Percentiles rank a stretch among this genome's conserved stretches.
Conservation (phyloP, 2,888 invertebrate species). For the Lepidochrysops patricia region DNA sequence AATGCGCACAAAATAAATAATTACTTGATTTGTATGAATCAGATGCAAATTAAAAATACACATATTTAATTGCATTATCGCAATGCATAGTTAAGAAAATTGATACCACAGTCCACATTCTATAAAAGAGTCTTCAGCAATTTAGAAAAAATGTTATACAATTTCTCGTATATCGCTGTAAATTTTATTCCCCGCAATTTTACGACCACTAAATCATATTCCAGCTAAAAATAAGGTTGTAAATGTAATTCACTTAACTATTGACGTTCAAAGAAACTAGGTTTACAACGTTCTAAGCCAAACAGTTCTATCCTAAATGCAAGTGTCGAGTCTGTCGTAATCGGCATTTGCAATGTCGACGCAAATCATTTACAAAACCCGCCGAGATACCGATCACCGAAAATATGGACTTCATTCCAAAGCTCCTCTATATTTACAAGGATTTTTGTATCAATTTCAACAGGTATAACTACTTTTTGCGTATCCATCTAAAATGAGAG, state of each 20-base stretch:
- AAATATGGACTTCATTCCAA: constrained; percentile 7
- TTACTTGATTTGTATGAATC: no score
- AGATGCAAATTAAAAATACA: no score
- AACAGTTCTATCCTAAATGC: constrained; percentile 56
- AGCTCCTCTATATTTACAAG: background rate
- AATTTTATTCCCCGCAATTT: constrained; percentile 2
- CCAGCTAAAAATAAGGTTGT: background rate
- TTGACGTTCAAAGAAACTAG: constrained; percentile 38
- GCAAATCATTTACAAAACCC: constrained; percentile 49
- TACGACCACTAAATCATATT: background rate
- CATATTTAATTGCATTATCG: no score
- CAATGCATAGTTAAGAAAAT: no score
- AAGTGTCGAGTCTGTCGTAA: constrained; percentile 52
- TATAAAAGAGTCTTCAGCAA: background rate
- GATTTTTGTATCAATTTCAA: background rate
- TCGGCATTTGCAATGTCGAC: constrained; percentile 48
- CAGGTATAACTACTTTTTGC: background rate
- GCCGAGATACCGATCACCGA: constrained; percentile 28
- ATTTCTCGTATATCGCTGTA: background rate
- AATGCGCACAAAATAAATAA: background rate
- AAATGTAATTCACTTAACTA: constrained; percentile 10
- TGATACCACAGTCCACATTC: no score
- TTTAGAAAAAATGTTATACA: background rate
- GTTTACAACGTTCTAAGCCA: constrained; percentile 62
- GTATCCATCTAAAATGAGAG: no score